Base-by-base conservation (phyloP, 2,797 vertebrate genomes). In the Rhinogobio ventralis region DNA sequence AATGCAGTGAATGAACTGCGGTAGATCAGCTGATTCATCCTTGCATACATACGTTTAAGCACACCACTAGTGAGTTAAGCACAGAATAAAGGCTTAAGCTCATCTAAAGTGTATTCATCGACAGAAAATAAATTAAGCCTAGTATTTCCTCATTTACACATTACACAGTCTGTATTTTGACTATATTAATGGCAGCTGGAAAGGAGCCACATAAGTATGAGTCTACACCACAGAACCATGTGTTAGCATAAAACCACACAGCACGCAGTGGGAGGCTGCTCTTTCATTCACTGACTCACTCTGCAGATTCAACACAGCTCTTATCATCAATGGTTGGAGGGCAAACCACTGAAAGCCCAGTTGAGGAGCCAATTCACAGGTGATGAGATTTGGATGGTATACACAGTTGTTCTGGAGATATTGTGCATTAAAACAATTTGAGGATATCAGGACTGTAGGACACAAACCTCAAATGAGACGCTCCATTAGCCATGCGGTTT, bases 241-340 rank as follows among this genome's bases (percentile, higher is more conserved):
- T 75, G 81, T 66, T 66, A 66, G 71, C 33, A 67, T 45, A 66
- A 75, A 68, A 28, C 2, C 67, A 86, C 74, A 79, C 33, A 15
- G 51, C 45, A 57, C 51, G 10, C 72, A 36, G 81, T 57, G 30
- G 67, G 69, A 66, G 30, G 42, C 62, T 67, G 76, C 42, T 83
- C 28, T 79, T 62, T 78, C 55, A 55, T 64, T 79, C 75, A 85
- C 80, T 85, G 85, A 83, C 45, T 88, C 72, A 75, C 9, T 85
- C 73, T 39, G 55, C 76, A 82, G 60, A 81, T 81, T 69, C 66
- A 85, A 84, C 62, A 64, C 53, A 10, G 80, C 79, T 83, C 74
- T 80, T 76, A 46, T 86, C 83, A 85, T 81, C 85, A 69, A 81
- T 81, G 69, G n/a, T 74, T 23, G 67, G 73, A 66, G 66, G n/a